Conservation (phyloP, 1,140 invertebrate species). For the Hypothenemus hampei region DNA sequence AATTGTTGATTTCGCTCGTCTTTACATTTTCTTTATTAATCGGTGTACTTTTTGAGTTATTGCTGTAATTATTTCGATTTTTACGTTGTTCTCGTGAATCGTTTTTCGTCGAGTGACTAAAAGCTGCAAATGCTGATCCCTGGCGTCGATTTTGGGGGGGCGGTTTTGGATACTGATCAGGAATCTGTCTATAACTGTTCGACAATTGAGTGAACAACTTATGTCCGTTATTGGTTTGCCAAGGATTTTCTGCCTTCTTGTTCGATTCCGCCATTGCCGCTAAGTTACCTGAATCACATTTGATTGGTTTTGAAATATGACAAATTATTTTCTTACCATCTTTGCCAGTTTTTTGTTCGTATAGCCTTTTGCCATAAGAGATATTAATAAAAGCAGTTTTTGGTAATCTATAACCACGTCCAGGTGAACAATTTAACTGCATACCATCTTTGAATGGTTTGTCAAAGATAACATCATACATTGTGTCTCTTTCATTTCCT, state of each 20-base stretch:
- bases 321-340: conserved; percentile 32
- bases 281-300: background rate
- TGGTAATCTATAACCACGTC: conserved; percentile 52
- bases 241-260: background rate
- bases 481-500: conserved; percentile 47
- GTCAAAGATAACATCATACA: conserved; percentile 76
- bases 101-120: background rate
- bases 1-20: no score
- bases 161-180: background rate
- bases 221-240: conserved; percentile 10
- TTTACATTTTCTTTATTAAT: no score
- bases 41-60: no score
- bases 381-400: conserved; percentile 58
- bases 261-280: background rate
- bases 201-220: conserved; percentile 11
- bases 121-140: conserved; percentile 3
- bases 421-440: conserved; percentile 49
- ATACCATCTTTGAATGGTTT: conserved; percentile 65
- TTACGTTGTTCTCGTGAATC: no score
- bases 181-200: conserved; percentile 1
- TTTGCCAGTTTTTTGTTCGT: conserved; percentile 45
- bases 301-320: background rate
- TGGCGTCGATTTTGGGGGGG: background rate
- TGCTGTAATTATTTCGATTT: no score
- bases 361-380: conserved; percentile 48